Conservation (phyloP, 1,140 invertebrate genomes). For the Drosophila pruinosa region DNA sequence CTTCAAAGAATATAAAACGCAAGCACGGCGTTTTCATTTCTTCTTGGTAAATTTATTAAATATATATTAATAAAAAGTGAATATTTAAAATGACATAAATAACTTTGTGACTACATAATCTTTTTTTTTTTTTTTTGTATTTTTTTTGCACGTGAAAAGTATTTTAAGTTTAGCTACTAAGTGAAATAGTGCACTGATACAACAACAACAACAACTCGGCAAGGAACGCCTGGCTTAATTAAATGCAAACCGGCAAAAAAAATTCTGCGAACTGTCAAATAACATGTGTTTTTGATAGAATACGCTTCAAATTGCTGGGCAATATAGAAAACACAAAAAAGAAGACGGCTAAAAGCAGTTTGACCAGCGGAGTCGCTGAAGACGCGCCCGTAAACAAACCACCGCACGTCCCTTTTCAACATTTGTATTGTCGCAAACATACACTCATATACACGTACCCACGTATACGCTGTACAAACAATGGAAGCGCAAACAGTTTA, state of each 20-base stretch:
- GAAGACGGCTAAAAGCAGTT: constrained; percentile 3
- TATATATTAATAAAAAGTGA: constrained; percentile 29
- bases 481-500: constrained; percentile 46
- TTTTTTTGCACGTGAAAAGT: constrained; percentile 74
- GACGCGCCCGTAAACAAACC: constrained; percentile 43
- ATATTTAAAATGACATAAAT: constrained; percentile 58
- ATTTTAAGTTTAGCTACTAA: constrained; percentile 59
- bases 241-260: constrained; percentile 15
- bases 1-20: constrained; percentile 35
- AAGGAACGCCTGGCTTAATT: constrained; percentile 38
- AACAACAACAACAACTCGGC: constrained; percentile 27
- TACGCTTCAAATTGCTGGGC: constrained; percentile 15
- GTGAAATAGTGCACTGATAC: constrained; percentile 46
- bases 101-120: constrained; percentile 33
- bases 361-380: constrained; percentile 30
- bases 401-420: background rate
- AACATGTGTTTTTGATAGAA: constrained; percentile 3
- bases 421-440: constrained; percentile 41
- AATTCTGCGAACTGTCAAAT: constrained; percentile 3
- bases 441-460: background rate
- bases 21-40: constrained; percentile 36
- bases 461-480: constrained; percentile 44
- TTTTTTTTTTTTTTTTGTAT: constrained; percentile 54
- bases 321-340: background rate
- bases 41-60: constrained; percentile 62